phyloP scores from a whole-genome alignment of 2,888 invertebrate species.

The Endomychus coccineus region DNA sequence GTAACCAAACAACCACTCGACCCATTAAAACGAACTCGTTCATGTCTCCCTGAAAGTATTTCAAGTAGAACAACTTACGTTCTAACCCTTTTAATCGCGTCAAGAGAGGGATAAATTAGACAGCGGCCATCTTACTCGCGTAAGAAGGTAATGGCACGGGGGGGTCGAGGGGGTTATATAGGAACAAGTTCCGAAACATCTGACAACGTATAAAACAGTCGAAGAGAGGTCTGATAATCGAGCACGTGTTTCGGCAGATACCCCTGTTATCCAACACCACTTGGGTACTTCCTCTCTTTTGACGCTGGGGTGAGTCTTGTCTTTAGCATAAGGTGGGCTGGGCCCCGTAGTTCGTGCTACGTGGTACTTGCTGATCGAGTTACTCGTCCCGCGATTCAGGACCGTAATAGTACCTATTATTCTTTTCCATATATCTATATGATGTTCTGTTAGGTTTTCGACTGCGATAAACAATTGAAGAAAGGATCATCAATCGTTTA shows the following conservation, averaged over 20 bases:
- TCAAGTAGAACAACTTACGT: slow-evolving; percentile 4
- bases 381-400: slow-evolving; percentile 8
- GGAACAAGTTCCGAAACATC: slow-evolving; percentile 16
- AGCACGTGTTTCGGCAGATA: slow-evolving; percentile 40
- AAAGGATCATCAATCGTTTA: no score
- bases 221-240: slow-evolving; percentile 27
- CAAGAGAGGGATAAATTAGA: slow-evolving; percentile 10
- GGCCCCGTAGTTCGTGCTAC: slow-evolving; percentile 14
- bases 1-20: no score
- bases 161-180: slow-evolving; percentile 6
- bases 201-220: slow-evolving; percentile 17
- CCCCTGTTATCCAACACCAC: slow-evolving; percentile 37
- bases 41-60: no score
- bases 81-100: slow-evolving; percentile 8
- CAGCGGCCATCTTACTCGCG: slow-evolving; percentile 19
- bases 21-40: no score
- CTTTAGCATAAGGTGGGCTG: slow-evolving; percentile 23
- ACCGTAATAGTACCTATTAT: no score
- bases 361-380: slow-evolving; percentile 20
- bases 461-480: no score
- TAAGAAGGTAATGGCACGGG: slow-evolving; percentile 12
- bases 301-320: slow-evolving; percentile 28
- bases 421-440: no score
- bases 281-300: slow-evolving; percentile 40
- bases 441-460: no score